These are phyloP conservation scores for Melanophora roralis DNA, from an alignment of 2,888 invertebrate species.

Conservation along the genomic window DNA sequence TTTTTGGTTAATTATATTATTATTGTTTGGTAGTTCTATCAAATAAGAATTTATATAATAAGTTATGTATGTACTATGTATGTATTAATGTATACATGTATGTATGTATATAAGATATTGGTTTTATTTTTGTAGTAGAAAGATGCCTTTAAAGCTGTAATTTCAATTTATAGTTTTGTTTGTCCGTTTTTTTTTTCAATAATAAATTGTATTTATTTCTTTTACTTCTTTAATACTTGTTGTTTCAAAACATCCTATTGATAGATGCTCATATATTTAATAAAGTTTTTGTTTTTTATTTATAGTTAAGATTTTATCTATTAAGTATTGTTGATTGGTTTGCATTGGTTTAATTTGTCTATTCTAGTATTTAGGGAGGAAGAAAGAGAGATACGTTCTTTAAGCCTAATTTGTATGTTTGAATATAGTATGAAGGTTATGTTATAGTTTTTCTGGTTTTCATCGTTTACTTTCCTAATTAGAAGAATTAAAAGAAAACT, in stretches of 20 bases:
- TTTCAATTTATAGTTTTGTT: slow-evolving; percentile 45
- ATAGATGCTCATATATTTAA: slow-evolving; percentile 3
- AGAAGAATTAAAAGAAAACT: too few species aligned
- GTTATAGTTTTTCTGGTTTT: too few species aligned
- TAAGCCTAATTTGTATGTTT: background rate
- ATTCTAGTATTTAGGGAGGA: slow-evolving; percentile 28
- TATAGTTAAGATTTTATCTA: slow-evolving; percentile 56
- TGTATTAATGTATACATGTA: slow-evolving; percentile 4
- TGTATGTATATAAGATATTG: slow-evolving; percentile 8
- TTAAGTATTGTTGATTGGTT: slow-evolving; percentile 51
- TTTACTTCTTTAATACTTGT: slow-evolving; percentile 57
- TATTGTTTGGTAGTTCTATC: slow-evolving; percentile 35
- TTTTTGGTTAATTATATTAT: slow-evolving; percentile 31
- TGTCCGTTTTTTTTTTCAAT: background rate
- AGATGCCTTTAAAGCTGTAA: slow-evolving; percentile 58
- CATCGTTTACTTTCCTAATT: too few species aligned
- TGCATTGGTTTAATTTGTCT: slow-evolving; percentile 58
- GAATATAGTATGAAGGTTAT: too few species aligned
- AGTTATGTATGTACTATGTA: background rate
- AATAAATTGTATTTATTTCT: slow-evolving; percentile 41
- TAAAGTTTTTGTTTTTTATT: background rate
- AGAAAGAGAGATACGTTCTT: background rate
- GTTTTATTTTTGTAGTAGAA: slow-evolving; percentile 50
- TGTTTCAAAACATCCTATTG: slow-evolving; percentile 48
- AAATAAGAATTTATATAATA: background rate